A percentile compares a stretch with the other conserved stretches of the same genome.
Conservation (phyloP, 2,888 invertebrate species). For the Gari tellinella region DNA sequence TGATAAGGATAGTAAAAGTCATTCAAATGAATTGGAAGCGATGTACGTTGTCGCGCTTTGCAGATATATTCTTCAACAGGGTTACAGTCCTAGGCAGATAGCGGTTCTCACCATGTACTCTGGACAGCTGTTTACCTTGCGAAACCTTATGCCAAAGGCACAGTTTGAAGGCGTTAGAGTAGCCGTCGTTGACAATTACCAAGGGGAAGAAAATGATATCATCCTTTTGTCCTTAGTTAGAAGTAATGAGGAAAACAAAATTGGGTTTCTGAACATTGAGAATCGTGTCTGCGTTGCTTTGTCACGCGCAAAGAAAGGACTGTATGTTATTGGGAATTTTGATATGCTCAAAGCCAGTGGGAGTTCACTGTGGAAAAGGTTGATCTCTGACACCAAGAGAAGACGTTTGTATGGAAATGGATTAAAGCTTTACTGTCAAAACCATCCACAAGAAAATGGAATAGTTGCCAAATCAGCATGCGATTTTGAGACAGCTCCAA, state of each 20-base stretch:
- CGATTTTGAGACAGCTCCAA: slow-evolving; percentile 68
- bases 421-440: slow-evolving; percentile 64
- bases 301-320: slow-evolving; percentile 81
- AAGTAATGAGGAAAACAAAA: slow-evolving; percentile 75
- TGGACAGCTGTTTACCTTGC: slow-evolving; percentile 74
- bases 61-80: slow-evolving; percentile 78
- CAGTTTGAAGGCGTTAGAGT: slow-evolving; percentile 70
- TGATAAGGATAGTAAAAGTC: slow-evolving; percentile 52
- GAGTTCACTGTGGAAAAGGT: slow-evolving; percentile 40
- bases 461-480: slow-evolving; percentile 15
- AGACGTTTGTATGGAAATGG: slow-evolving; percentile 36
- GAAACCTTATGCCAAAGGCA: slow-evolving; percentile 64
- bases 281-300: slow-evolving; percentile 83
- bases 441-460: slow-evolving; percentile 57
- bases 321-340: slow-evolving; percentile 81
- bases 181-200: slow-evolving; percentile 81
- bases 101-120: slow-evolving; percentile 81
- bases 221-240: slow-evolving; percentile 83
- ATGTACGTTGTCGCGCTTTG: slow-evolving; percentile 64
- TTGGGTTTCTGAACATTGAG: slow-evolving; percentile 79
- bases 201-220: slow-evolving; percentile 84
- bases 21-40: slow-evolving; percentile 58
- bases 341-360: slow-evolving; percentile 23
- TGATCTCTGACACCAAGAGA: slow-evolving; percentile 39
- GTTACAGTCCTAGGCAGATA: slow-evolving; percentile 75